Conservation (phyloP, 1,140 invertebrate genomes). For the Sipha flava region DNA sequence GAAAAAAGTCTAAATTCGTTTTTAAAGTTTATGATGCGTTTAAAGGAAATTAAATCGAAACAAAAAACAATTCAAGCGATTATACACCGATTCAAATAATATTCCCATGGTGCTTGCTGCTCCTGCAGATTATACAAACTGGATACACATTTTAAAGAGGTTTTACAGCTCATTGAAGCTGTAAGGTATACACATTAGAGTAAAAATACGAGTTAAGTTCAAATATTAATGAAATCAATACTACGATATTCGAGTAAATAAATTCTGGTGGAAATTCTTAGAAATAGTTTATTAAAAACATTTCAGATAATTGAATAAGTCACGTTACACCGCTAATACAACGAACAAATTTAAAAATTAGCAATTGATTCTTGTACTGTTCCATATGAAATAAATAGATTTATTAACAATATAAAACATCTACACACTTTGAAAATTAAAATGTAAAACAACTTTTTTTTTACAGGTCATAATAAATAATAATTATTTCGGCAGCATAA, state of each 20-base stretch:
- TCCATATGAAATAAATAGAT: no score
- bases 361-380: no score
- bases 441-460: no score
- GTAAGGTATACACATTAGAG: background rate
- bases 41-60: conserved; percentile 6
- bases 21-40: background rate
- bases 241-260: background rate
- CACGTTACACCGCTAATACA: no score
- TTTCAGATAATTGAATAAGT: no score
- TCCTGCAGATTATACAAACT: background rate
- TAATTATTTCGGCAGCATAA: no score
- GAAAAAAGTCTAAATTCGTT: background rate
- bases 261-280: background rate
- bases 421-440: no score
- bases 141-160: conserved; percentile 3
- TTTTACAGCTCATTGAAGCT: background rate
- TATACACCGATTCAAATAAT: background rate
- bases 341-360: no score
- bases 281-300: no score
- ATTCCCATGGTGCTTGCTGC: background rate
- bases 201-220: background rate
- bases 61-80: background rate
- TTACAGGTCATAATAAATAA: no score
- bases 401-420: no score
- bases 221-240: background rate